Base-by-base conservation (phyloP, 1,140 invertebrate species). In the Apis florea region DNA sequence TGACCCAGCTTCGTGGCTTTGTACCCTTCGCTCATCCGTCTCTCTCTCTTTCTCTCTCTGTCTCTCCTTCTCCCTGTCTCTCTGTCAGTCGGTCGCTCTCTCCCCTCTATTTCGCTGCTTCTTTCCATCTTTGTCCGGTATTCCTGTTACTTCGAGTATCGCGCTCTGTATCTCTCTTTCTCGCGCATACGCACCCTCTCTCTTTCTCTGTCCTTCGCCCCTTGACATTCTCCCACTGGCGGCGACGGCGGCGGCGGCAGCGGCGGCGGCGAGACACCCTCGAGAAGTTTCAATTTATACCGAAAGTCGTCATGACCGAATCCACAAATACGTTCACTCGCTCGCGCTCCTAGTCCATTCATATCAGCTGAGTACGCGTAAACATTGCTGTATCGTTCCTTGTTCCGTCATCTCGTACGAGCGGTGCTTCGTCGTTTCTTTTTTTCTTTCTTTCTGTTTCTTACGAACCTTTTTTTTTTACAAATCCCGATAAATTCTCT, bases 211-310 rank as follows among this genome's bases (percentile, higher is more conserved):
- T 79, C 69, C 56, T 61, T 58, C 75, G 56, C 80, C 66, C 69
- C 85, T 72, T 82, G 78, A 80, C 80, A 78, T 82, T 88, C 82
- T 83, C 83, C 69, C 85, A 81, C 83, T 69, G 76, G 75, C 79
- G 66, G 83, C 74, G 86, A 91, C 31, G 31, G 31, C 5, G 31
- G 31, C 4, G 31, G 31, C 31, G 31, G 31, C 31, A 4, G 31
- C 31, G 31, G 31, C 31, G 76, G 75, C 79, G 68, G 83, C 74
- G 86, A 91, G 88, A 89, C 88, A 90, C 89, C 87, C 85, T 85
- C 87, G 90, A 90, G 90, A 91, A 91, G 85, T 90, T 91, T 90
- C 90, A 91, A 91, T 91, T 91, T 91, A 91, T 90, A 88, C 88
- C 59, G 74, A 89, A 89, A 90, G 88, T 90, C 84, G 87, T 90